Base-by-base conservation (phyloP, 2,113 vertebrate genomes). In the Otocyon megalotis region DNA sequence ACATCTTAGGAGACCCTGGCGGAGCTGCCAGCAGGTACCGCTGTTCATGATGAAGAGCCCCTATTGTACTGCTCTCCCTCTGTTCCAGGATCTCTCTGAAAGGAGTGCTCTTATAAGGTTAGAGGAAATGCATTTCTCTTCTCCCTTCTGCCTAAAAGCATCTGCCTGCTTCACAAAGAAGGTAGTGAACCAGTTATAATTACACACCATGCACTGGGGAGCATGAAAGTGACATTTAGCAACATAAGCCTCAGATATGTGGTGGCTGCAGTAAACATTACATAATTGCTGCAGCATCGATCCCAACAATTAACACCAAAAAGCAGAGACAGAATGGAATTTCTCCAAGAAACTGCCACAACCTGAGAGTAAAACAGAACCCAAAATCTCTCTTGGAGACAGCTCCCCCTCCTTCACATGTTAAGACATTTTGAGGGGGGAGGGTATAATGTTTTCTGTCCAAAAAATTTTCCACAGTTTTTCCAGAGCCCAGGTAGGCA, bases 181-280 rank as follows among this genome's bases (percentile, higher is more conserved):
- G 54, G 92, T 48, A 97, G 96, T 74, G 91, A 97, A 92, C 96
- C 95, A 48, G 71, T 94, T 97, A 97, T 98, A 98, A 98, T 98
- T 97, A 97, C 56, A 98, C 54, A 37, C 93, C 91, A 48, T 96
- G 88, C 95, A 95, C 83, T 82, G 77, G 94, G 93, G 95, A 98
- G 77, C 22, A 0, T 87, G 97, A 94, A 97, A 97, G 94, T 98
- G 97, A 98, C 97, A 97, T 96, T 97, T 96, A 94, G 83, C 77
- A 89, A 96, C 80, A 95, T 93, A 84, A 96, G 96, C 88, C 94
- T 96, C 15, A 0, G 96, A 50, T 96, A 53, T 58, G 67, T 91
- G 69, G 82, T 93, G 80, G 89, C 77, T 97, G 84, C 96, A 91
- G 90, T 97, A 97, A 96, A 97, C 97, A 97, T 95, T 82, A 76